Evolutionary conservation across 2,888 invertebrate species (phyloP).

Genomic region (Silvanus unidentatus): DNA sequence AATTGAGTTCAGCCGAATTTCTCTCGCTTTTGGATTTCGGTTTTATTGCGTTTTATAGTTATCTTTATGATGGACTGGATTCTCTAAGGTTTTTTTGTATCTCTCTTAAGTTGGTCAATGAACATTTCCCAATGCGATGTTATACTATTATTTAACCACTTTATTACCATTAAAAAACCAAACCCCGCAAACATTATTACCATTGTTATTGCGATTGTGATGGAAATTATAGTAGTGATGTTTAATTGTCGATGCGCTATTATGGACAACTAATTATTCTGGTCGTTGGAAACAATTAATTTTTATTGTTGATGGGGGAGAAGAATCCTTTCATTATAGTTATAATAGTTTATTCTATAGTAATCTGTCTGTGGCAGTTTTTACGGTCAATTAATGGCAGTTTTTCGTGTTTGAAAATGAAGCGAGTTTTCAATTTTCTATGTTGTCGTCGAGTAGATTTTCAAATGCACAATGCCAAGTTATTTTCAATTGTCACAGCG

Average conservation of each 20-base stretch:
- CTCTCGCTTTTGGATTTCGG: conserved; percentile 42
- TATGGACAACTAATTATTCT: conserved; percentile 38
- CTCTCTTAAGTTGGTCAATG: conserved; percentile 28
- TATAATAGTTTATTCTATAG: conserved; percentile 16
- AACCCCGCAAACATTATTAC: too few relatives aligned
- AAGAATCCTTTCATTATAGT: conserved; percentile 11
- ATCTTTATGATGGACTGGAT: conserved; percentile 33
- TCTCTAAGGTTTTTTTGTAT: neutral
- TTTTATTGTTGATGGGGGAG: conserved; percentile 33
- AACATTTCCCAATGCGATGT: conserved; percentile 13
- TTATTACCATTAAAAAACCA: too few relatives aligned
- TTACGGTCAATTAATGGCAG: too few relatives aligned
- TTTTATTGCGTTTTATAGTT: conserved; percentile 45
- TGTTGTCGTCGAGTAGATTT: too few relatives aligned
- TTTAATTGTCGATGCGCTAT: conserved; percentile 34
- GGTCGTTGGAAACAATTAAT: conserved; percentile 37
- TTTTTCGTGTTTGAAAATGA: too few relatives aligned
- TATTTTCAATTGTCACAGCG: conserved; percentile 17
- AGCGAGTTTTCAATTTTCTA: too few relatives aligned
- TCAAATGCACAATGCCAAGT: neutral
- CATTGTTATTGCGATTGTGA: conserved; percentile 4
- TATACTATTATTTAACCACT: too few relatives aligned
- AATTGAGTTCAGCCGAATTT: conserved; percentile 47
- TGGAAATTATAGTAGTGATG: conserved; percentile 31
- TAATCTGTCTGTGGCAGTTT: too few relatives aligned